These are phyloP conservation scores for Leuctra nigra DNA, from an alignment of 2,888 invertebrate species.

Conservation along the genomic window DNA sequence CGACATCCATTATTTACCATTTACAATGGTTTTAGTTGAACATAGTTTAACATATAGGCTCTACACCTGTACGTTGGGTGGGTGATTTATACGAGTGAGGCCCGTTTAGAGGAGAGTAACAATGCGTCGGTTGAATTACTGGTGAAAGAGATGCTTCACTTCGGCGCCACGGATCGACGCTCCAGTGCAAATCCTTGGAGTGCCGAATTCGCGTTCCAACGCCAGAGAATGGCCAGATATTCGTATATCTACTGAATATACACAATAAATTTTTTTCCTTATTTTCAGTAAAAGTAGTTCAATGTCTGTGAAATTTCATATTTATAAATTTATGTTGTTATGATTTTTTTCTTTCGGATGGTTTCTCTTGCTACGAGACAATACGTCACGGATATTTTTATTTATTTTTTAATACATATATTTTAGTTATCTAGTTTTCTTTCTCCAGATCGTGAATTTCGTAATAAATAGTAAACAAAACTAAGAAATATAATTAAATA, in stretches of 20 bases:
- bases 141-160: constrained; percentile 7
- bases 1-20: constrained; percentile 1
- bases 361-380: too few relatives aligned
- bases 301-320: not conserved
- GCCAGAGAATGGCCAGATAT: too few relatives aligned
- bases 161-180: not conserved
- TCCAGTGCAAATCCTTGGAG: not conserved
- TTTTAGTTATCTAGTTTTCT: too few relatives aligned
- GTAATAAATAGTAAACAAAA: too few relatives aligned
- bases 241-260: too few relatives aligned
- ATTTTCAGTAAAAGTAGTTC: not conserved
- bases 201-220: not conserved
- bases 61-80: not conserved
- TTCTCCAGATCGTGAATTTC: too few relatives aligned
- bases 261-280: not conserved
- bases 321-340: not conserved
- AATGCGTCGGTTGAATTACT: constrained; percentile 1
- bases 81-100: constrained; percentile 3
- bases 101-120: constrained; percentile 5
- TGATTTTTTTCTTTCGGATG: too few relatives aligned
- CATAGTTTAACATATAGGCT: constrained; percentile 7
- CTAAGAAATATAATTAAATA: too few relatives aligned
- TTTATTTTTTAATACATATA: too few relatives aligned
- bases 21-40: constrained; percentile 10
- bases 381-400: too few relatives aligned